A percentile compares a stretch with the other conserved stretches of the same genome.
phyloP scores from a whole-genome alignment of 2,797 vertebrate genomes.

The Synaphobranchus kaupii region DNA sequence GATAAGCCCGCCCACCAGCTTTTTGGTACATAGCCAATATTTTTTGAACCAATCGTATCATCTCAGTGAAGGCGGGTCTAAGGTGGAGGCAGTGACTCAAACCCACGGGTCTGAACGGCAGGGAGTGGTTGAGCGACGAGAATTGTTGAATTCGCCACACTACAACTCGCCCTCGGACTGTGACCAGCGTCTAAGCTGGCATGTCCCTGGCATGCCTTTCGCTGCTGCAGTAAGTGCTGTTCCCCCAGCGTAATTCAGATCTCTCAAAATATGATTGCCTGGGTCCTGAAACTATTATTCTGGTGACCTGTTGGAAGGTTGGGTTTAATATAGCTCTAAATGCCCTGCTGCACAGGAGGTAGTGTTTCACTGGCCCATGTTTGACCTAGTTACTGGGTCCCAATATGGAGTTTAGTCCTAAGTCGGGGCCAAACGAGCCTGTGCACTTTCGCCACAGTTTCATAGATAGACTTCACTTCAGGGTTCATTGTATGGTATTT shows the following conservation, averaged over 20 bases:
- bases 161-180: neutral
- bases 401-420: neutral
- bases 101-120: neutral
- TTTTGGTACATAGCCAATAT: neutral
- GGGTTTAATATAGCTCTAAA: neutral
- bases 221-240: too few species aligned
- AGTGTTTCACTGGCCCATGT: neutral
- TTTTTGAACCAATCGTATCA: neutral
- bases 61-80: neutral
- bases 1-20: neutral
- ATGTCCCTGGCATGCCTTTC: neutral
- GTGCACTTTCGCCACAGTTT: neutral
- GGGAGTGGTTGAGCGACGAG: neutral
- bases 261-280: neutral
- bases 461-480: neutral
- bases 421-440: neutral
- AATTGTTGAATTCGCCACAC: neutral
- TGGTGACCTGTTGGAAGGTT: neutral
- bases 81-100: neutral
- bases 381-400: neutral
- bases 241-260: too few species aligned
- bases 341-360: neutral
- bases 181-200: neutral
- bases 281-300: neutral
- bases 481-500: neutral